Conservation (phyloP, 2,113 vertebrate species). For the Cryptotis parvus region DNA sequence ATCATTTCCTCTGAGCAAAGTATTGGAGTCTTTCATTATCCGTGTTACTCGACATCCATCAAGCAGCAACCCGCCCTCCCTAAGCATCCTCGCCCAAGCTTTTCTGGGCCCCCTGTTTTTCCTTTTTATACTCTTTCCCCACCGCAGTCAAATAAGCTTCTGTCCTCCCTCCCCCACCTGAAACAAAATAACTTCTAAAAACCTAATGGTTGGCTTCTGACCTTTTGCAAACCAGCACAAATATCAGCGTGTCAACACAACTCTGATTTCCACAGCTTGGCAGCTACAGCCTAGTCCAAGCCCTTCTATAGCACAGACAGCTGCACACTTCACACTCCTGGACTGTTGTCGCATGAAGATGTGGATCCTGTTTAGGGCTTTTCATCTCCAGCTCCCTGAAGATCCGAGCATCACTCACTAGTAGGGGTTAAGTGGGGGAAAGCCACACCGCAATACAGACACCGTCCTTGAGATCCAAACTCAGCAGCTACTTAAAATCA, state of each 20-base stretch:
- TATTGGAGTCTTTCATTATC: background rate
- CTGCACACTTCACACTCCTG: background rate
- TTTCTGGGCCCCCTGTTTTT: background rate
- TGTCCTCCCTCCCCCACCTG: background rate
- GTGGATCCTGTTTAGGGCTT: background rate
- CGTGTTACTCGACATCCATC: background rate
- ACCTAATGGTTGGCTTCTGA: background rate
- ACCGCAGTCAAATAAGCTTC: background rate
- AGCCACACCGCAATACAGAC: background rate
- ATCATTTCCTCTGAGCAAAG: background rate
- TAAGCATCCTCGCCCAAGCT: background rate
- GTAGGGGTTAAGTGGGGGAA: background rate
- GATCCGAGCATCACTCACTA: background rate
- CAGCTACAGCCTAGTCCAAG: constrained; percentile 3
- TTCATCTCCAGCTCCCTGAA: constrained; percentile 7
- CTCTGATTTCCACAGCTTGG: background rate
- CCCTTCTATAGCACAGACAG: background rate
- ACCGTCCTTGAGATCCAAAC: background rate
- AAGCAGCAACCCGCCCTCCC: background rate
- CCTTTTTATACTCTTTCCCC: background rate
- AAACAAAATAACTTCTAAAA: constrained; percentile 48
- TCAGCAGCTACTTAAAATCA: constrained; percentile 29
- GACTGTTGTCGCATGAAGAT: background rate
- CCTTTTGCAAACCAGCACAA: constrained; percentile 44
- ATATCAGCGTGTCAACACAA: constrained; percentile 26